Evolutionary conservation across 2,888 invertebrate genomes (phyloP).

Genomic region (Drosophila imparisetae): DNA sequence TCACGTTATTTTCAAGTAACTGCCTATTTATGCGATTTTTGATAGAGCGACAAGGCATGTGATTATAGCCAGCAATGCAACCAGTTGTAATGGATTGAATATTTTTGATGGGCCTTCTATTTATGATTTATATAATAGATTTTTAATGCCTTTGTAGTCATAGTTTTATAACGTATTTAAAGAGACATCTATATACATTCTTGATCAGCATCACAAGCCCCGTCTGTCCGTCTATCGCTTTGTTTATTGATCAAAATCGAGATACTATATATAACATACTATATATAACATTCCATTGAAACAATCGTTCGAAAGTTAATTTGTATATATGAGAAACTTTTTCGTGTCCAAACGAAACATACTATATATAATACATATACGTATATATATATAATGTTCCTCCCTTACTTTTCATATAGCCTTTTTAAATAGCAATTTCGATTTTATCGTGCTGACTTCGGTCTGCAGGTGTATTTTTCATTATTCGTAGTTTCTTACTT

Average conservation of each 20-base stretch:
- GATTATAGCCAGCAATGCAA: neutral
- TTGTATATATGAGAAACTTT: neutral
- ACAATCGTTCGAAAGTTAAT: neutral
- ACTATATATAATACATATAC: too few relatives aligned
- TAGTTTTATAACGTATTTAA: too few relatives aligned
- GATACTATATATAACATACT: neutral
- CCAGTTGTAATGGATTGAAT: neutral
- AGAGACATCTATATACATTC: neutral
- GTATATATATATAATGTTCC: neutral
- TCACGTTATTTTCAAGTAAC: neutral
- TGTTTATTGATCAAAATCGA: accelerated
- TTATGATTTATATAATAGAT: neutral
- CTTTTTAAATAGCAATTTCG: neutral
- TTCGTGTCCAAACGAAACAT: neutral
- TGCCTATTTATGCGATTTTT: neutral
- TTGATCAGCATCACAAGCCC: neutral
- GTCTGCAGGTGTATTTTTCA: neutral
- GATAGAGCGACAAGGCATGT: neutral
- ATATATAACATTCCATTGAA: neutral
- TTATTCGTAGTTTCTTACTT: neutral
- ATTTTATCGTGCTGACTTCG: neutral
- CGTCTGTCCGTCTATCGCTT: neutral
- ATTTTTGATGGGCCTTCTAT: neutral
- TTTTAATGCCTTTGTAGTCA: neutral
- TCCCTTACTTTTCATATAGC: neutral